phyloP scores from a whole-genome alignment of 2,888 invertebrate genomes.

The Piscicola geometra region DNA sequence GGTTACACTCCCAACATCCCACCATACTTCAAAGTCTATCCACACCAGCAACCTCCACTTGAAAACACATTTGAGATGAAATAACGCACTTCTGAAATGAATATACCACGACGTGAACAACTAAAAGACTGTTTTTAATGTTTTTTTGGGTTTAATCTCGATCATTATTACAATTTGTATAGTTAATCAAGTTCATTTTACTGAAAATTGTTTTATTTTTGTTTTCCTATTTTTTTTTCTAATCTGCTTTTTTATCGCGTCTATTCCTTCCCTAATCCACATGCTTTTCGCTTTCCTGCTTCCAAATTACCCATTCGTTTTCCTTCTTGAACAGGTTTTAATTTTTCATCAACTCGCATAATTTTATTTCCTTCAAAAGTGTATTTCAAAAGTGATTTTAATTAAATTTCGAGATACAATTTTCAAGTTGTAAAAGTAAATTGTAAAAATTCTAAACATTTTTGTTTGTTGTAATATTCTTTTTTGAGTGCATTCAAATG shows the following conservation, averaged over 20 bases:
- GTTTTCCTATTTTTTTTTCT: not conserved
- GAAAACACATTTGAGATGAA: no score
- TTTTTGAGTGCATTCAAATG: no score
- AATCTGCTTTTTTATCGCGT: not conserved
- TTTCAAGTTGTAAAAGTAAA: not conserved
- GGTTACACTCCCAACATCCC: no score
- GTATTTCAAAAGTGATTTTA: not conserved
- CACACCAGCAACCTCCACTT: no score
- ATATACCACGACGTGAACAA: no score
- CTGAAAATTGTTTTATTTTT: not conserved
- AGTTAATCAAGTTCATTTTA: no score
- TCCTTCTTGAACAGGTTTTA: not conserved
- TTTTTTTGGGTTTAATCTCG: no score
- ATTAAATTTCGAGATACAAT: not conserved
- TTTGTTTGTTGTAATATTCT: no score
- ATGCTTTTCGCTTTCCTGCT: not conserved
- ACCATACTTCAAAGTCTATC: no score
- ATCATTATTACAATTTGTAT: no score
- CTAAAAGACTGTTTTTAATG: no score
- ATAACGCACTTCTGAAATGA: no score
- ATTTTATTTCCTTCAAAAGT: not conserved
- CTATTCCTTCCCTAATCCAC: not conserved
- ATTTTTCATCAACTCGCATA: not conserved
- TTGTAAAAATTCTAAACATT: not conserved
- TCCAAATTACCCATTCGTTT: not conserved